Evolutionary conservation across 1,140 invertebrate genomes (phyloP), one percentile per base, ranked within the genome.

Genomic region (Aphidius ervi): DNA sequence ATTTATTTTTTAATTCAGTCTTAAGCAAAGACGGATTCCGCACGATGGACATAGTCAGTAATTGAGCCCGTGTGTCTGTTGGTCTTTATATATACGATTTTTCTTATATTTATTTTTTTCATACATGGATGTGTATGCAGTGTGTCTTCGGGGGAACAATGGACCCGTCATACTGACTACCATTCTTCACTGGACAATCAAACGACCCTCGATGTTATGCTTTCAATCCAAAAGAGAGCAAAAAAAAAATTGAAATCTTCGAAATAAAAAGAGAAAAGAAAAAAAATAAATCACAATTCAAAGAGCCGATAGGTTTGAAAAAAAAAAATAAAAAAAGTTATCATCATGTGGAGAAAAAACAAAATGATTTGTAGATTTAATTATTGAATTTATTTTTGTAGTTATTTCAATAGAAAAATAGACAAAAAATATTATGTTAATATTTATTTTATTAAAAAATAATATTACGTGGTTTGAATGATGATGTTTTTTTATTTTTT

Each of bases 111-210:
- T 31, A 1, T 31, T 31, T 31, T 31, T 31, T 37, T 10, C 41
- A 40, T 42, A 43, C 41, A 37, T 54, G 39, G 42, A n/a, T 52
- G 31, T 8, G 52, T 54, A 54, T 10, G 42, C 52, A 16, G 10
- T 23, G 23, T 31, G 16, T 23, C 49, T 9, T 9, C n/a, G 7
- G 4, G 8, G 49, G 52, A 54, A 54, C 52, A 54, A 54, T 54
- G 52, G 52, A 54, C 52, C 52, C 39, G 52, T 54, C 52, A 54
- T 54, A 54, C 52, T 54, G 40, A 6, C 52, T 54, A 16, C 52
- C 52, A 54, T 54, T 54, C 52, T 54, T 54, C 52, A 54, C 10
- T 40, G 52, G 52, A 54, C 52, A 54, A 54, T 54, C 52, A 40
- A 7, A 40, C 39, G 16, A 7, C 49, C 31, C 52, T 54, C 9